Evolutionary conservation across 2,888 invertebrate species (phyloP), one percentile per base, ranked within the genome.

Genomic region (Spialia ferax): DNA sequence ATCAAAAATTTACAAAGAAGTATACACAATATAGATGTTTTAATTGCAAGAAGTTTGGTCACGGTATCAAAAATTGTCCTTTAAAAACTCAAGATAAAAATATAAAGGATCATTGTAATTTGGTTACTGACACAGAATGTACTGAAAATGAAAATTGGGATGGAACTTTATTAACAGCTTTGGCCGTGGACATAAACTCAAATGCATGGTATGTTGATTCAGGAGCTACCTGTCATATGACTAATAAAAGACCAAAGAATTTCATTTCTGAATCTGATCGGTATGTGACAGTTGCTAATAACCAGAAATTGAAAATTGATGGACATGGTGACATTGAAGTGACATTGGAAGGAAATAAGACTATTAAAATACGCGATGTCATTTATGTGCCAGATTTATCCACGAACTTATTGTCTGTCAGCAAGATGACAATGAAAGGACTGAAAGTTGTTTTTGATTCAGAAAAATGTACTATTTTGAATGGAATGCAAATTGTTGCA

Each of bases 281-380:
- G 52, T 56, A 55, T 22, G 63, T 70, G 13, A 63, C 66, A 45
- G 68, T 67, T 7, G 71, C 70, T 8, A 70, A 71, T 18, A 68
- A 66, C 32, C 32, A 69, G 42, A 72, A 69, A 29, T 59, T 69
- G 42, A 32, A 32, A 59, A 71, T 59, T 68, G 62, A 69, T 15
- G 69, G 71, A 67, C 69, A 68, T 38, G 73, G 70, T 68, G 69
- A 73, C 2, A 66, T 70, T 15, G 55, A 71, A 45, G 38, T 71
- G n/a, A 65, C 63, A 54, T 69, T 73, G 15, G 59, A 66, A 61
- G 45, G 69, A 18, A 32, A 22, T 29, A 7, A 50, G 48, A 57
- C 5, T 42, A 59, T 54, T 8, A 62, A 42, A 62, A 18, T 64
- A 64, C 56, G 29, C 13, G 63, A 67, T 13, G 63, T 67, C 61